Evolutionary conservation across 92 coral and sea anemone species (phyloP).

Genomic region (Parazoanthus darwini): DNA sequence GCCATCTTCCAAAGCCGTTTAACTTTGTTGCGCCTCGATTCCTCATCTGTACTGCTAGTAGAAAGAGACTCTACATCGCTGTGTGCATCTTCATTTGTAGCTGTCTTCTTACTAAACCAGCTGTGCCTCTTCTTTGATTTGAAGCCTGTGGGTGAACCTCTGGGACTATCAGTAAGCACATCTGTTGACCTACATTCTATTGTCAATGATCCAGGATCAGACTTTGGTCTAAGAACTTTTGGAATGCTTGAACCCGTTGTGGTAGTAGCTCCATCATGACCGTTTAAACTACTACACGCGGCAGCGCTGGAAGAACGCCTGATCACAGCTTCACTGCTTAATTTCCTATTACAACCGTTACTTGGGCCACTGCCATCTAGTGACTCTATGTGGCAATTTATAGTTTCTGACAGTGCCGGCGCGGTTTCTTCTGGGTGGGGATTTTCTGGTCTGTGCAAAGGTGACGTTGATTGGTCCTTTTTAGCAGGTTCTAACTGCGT

Average conservation of each 20-base stretch:
- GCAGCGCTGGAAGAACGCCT: constrained; percentile 26
- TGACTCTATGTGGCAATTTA: constrained; percentile 6
- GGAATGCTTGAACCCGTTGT: neutral
- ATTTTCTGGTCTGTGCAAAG: constrained; percentile 18
- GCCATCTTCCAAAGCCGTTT: constrained; percentile 86
- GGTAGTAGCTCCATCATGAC: neutral
- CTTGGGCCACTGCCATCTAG: constrained; percentile 12
- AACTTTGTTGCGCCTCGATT: constrained; percentile 61
- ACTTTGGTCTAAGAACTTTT: constrained; percentile 10
- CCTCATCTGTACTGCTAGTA: constrained; percentile 64
- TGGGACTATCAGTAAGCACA: neutral
- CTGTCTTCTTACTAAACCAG: constrained; percentile 66
- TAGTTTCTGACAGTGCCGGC: neutral
- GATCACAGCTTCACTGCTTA: neutral
- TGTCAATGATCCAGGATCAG: constrained; percentile 15
- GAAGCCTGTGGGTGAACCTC: constrained; percentile 51
- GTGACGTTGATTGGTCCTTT: constrained; percentile 27
- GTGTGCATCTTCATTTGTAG: constrained; percentile 49
- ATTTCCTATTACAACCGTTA: neutral
- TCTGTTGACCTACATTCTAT: neutral
- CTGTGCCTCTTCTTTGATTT: constrained; percentile 69
- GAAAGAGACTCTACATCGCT: constrained; percentile 56
- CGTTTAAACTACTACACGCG: neutral
- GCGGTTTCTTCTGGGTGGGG: neutral
- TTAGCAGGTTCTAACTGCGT: constrained; percentile 5